Percentiles rank a stretch among this genome's conserved stretches.
Evolutionary conservation across 2,888 invertebrate species (phyloP).

Genomic region (Phalera bucephala): DNA sequence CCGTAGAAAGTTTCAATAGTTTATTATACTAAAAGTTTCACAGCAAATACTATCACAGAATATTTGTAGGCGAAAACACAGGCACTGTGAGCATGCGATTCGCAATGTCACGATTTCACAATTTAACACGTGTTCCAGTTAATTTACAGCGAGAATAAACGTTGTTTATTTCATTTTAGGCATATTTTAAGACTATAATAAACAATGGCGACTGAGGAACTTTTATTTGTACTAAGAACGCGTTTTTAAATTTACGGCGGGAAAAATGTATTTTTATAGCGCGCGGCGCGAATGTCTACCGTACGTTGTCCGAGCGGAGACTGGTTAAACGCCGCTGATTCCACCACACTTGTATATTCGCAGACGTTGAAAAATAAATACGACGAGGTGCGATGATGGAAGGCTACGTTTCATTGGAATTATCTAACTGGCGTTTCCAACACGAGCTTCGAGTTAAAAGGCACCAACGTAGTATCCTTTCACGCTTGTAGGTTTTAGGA

Average conservation of each 20-base stretch:
- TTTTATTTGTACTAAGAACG: conserved; percentile 41
- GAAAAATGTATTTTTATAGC: conserved; percentile 50
- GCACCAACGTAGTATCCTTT: conserved; percentile 20
- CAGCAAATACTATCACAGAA: conserved; percentile 75
- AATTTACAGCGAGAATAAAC: conserved; percentile 19
- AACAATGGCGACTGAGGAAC: conserved; percentile 35
- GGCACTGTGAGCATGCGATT: conserved; percentile 51
- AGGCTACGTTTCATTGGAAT: conserved; percentile 63
- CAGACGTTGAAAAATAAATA: conserved; percentile 75
- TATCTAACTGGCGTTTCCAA: conserved; percentile 55
- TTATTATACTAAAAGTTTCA: conserved; percentile 52
- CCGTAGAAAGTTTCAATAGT: conserved; percentile 22
- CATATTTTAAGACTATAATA: conserved; percentile 52
- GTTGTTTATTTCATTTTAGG: conserved; percentile 73
- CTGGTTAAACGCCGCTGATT: conserved; percentile 67
- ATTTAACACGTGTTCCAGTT: conserved; percentile 54
- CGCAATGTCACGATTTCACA: conserved; percentile 60
- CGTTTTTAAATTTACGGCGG: conserved; percentile 64
- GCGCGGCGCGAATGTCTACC: conserved; percentile 59
- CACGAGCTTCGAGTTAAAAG: conserved; percentile 19
- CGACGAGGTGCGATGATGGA: conserved; percentile 69
- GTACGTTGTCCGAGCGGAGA: conserved; percentile 69
- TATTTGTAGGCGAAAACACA: conserved; percentile 49
- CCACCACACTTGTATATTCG: conserved; percentile 70
- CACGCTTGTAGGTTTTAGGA: conserved; percentile 16